Evolutionary conservation across 2,113 vertebrate species (phyloP).

Genomic region (Nothoprocta perdicaria): DNA sequence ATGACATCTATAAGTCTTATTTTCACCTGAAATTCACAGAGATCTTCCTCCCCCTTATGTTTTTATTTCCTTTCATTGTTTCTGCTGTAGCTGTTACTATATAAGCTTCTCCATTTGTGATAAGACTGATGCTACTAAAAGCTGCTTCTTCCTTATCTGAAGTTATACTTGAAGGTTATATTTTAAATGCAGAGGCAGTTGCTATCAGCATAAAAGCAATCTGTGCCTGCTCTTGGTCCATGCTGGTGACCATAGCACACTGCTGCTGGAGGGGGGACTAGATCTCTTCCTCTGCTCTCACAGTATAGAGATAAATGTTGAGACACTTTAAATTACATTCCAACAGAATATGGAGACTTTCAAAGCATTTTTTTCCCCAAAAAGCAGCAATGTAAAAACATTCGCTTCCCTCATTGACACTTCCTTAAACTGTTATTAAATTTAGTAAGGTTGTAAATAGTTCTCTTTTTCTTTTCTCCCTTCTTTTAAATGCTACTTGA

Average conservation of each 20-base stretch:
- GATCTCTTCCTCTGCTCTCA: background rate
- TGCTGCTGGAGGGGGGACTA: background rate
- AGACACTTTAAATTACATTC: background rate
- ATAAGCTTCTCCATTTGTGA: constrained; percentile 63
- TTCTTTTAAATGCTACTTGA: background rate
- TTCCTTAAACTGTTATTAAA: background rate
- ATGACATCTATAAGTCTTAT: constrained; percentile 14
- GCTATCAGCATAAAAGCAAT: background rate
- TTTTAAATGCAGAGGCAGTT: constrained; percentile 35
- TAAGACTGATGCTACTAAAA: constrained; percentile 65
- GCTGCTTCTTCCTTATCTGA: constrained; percentile 33
- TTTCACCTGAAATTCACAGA: constrained; percentile 44
- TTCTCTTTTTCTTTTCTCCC: background rate
- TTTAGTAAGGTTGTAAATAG: background rate
- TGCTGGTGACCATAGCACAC: background rate
- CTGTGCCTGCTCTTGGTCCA: background rate
- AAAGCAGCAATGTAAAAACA: background rate
- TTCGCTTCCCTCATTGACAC: background rate
- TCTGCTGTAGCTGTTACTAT: constrained; percentile 71
- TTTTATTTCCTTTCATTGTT: constrained; percentile 70
- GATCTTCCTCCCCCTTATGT: constrained; percentile 3
- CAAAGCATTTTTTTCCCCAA: background rate
- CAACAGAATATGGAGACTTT: background rate
- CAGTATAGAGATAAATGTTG: background rate
- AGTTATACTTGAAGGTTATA: background rate